Conservation (phyloP, 1,140 invertebrate genomes). For the Agrypnia vestita region DNA sequence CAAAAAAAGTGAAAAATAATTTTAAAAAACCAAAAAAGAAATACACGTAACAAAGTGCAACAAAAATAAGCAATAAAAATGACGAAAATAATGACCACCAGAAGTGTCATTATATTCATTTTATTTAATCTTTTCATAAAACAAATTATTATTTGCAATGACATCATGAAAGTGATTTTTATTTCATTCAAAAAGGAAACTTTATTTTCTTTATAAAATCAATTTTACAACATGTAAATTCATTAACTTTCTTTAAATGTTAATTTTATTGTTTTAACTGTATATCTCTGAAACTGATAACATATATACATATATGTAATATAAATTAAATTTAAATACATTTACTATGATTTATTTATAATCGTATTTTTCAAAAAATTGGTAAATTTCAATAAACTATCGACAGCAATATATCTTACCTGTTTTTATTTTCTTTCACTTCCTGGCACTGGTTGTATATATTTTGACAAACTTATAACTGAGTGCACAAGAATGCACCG, state of each 20-base stretch:
- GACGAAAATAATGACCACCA: constrained; percentile 50
- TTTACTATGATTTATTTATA: too few relatives aligned
- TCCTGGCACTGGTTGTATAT: neutral
- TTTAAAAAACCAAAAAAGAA: constrained; percentile 49
- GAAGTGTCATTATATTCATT: constrained; percentile 56
- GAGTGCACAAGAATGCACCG: too few relatives aligned
- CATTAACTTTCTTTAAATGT: too few relatives aligned
- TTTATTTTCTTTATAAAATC: constrained; percentile 2
- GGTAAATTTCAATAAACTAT: constrained; percentile 28
- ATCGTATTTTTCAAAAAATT: constrained; percentile 5
- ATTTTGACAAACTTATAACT: too few relatives aligned
- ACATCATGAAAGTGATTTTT: neutral
- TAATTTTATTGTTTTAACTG: neutral
- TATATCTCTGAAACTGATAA: neutral
- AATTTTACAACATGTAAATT: neutral
- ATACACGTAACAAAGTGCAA: constrained; percentile 49
- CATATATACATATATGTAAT: neutral
- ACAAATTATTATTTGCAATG: constrained; percentile 1
- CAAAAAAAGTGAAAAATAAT: constrained; percentile 48
- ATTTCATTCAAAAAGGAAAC: neutral
- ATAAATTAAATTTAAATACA: neutral
- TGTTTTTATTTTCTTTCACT: neutral
- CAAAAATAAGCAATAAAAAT: constrained; percentile 40
- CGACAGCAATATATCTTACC: constrained; percentile 29
- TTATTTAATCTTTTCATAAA: constrained; percentile 23